phyloP scores from a whole-genome alignment of 92 coral and sea anemone species.

The Heteractis magnifica region DNA sequence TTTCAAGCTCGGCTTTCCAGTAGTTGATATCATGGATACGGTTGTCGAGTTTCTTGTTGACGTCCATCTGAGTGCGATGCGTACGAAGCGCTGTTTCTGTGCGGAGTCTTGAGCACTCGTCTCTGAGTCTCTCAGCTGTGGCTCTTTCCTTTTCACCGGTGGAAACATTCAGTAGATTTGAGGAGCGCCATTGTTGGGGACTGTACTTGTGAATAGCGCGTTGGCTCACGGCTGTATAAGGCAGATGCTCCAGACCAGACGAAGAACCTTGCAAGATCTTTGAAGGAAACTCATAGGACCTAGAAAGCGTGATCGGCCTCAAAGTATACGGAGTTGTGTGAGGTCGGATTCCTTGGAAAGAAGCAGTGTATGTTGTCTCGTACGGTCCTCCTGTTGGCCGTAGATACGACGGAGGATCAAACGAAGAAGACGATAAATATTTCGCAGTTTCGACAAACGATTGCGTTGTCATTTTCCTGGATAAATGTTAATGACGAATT shows the following conservation, averaged over 20 bases:
- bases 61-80: conserved; percentile 93
- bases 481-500: neutral
- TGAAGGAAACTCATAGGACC: conserved; percentile 85
- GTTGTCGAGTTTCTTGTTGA: conserved; percentile 90
- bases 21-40: conserved; percentile 83
- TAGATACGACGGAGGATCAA: conserved; percentile 92
- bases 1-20: conserved; percentile 89
- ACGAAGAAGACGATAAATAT: conserved; percentile 76
- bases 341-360: conserved; percentile 72
- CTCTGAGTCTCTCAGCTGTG: conserved; percentile 93
- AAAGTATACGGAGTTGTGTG: conserved; percentile 56
- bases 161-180: conserved; percentile 84
- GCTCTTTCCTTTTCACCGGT: conserved; percentile 96
- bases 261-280: conserved; percentile 80
- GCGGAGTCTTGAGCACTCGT: conserved; percentile 94
- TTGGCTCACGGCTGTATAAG: conserved; percentile 78
- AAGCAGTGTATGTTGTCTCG: conserved; percentile 88
- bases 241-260: conserved; percentile 82
- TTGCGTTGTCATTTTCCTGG: conserved; percentile 65
- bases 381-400: conserved; percentile 86
- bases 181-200: conserved; percentile 94
- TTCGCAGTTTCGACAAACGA: conserved; percentile 89
- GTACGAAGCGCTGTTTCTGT: conserved; percentile 92
- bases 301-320: conserved; percentile 53
- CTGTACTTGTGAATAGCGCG: conserved; percentile 76